A percentile compares a stretch with the other conserved stretches of the same genome.
phyloP scores from a whole-genome alignment of 2,113 vertebrate genomes.

The Fulmarus glacialis region DNA sequence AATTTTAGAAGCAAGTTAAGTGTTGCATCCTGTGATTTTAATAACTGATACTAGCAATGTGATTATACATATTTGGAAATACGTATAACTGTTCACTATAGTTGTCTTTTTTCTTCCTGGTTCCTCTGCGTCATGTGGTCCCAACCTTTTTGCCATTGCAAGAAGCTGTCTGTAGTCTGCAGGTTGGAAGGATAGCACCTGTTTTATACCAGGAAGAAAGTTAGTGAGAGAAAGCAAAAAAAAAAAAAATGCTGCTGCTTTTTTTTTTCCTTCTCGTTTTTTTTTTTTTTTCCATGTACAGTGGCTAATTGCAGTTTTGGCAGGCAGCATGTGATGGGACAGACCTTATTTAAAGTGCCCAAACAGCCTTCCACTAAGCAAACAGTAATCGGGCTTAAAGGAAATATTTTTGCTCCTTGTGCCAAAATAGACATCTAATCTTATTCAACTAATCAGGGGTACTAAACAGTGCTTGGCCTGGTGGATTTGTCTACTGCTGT shows the following conservation, averaged over 20 bases:
- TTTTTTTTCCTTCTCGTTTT: neutral
- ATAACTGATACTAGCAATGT: neutral
- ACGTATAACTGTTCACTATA: neutral
- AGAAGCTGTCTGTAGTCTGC: neutral
- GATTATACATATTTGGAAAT: neutral
- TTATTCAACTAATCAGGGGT: neutral
- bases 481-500: neutral
- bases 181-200: constrained; percentile 6
- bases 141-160: neutral
- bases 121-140: neutral
- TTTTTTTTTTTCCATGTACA: neutral
- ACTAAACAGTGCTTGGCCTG: neutral
- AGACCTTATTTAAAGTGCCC: constrained; percentile 21
- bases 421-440: constrained; percentile 6
- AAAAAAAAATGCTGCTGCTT: neutral
- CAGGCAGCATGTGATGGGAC: neutral
- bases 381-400: neutral
- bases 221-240: neutral
- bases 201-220: constrained; percentile 39
- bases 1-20: neutral
- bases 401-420: constrained; percentile 13
- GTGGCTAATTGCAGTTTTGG: constrained; percentile 17
- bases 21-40: neutral
- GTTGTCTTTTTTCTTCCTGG: neutral
- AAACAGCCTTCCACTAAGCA: constrained; percentile 45